Evolutionary conservation across 2,888 invertebrate genomes (phyloP).

Genomic region (Tetanocera ferruginea): DNA sequence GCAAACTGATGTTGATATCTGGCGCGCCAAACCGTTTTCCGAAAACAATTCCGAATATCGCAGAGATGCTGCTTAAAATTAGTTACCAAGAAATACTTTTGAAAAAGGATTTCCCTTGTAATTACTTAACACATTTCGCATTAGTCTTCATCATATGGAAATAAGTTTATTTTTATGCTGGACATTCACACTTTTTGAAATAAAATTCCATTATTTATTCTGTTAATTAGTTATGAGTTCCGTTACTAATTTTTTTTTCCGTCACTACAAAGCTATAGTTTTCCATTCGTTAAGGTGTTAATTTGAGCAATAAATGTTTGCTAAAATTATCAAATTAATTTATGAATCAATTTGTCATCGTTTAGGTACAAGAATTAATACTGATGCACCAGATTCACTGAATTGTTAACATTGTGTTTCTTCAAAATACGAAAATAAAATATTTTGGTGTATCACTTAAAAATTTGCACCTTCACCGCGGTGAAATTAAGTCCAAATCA

Average conservation of each 20-base stretch:
- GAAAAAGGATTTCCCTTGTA: background rate
- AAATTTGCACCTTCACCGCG: background rate
- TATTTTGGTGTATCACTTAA: background rate
- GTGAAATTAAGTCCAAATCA: background rate
- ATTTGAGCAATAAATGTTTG: conserved; percentile 10
- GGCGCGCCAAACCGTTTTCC: conserved; percentile 31
- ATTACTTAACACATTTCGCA: background rate
- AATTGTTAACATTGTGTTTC: background rate
- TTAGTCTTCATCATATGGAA: background rate
- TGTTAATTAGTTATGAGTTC: background rate
- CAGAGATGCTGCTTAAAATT: too few species aligned
- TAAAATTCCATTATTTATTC: conserved; percentile 2
- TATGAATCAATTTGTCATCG: conserved; percentile 19
- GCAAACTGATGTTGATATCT: conserved; percentile 85
- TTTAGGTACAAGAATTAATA: background rate
- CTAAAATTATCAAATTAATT: conserved; percentile 10
- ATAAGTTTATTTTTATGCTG: background rate
- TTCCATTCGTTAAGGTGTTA: conserved; percentile 1
- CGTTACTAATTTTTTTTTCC: background rate
- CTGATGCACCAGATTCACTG: background rate
- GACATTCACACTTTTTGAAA: background rate
- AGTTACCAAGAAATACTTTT: background rate
- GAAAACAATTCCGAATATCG: background rate
- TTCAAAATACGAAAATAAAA: background rate
- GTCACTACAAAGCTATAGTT: background rate